A percentile compares a stretch with the other conserved stretches of the same genome.
Evolutionary conservation across 1,140 invertebrate species (phyloP).

Genomic region (Mesaphorura yosii): DNA sequence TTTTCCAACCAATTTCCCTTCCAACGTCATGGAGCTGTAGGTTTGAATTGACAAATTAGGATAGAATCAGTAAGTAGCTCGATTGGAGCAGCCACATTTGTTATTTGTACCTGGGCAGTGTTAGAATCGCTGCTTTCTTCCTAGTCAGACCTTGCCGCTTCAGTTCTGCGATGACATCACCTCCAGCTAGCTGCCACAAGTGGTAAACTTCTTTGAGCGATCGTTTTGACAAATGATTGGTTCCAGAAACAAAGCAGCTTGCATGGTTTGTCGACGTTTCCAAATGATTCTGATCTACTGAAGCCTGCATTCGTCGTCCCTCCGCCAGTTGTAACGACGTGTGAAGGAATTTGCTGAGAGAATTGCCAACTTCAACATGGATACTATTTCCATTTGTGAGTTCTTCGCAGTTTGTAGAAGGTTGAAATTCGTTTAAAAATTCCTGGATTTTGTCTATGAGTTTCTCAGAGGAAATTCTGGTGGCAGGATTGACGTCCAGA

Average conservation of each 20-base stretch:
- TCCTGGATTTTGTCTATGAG: too few relatives aligned
- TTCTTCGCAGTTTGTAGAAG: too few relatives aligned
- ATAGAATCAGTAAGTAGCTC: constrained; percentile 13
- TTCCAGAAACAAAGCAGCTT: too few relatives aligned
- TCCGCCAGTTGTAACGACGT: background rate
- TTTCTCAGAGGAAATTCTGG: constrained; percentile 23
- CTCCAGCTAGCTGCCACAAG: constrained; percentile 88
- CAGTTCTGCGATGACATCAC: constrained; percentile 78
- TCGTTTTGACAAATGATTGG: constrained; percentile 33
- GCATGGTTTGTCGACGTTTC: too few relatives aligned
- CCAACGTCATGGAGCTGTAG: constrained; percentile 61
- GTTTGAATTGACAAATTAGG: constrained; percentile 19
- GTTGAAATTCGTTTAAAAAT: too few relatives aligned
- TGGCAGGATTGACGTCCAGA: constrained; percentile 26
- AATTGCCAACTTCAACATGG: too few relatives aligned
- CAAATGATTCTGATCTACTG: too few relatives aligned
- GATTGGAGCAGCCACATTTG: too few relatives aligned
- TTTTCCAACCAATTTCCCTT: constrained; percentile 66
- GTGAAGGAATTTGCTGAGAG: background rate
- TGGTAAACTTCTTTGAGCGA: constrained; percentile 75
- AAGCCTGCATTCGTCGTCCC: background rate
- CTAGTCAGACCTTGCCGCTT: constrained; percentile 82
- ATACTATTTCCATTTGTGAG: too few relatives aligned
- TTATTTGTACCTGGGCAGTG: constrained; percentile 41
- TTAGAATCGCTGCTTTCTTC: constrained; percentile 42